Conservation (phyloP, 2,797 vertebrate genomes). For the Oreonectes daqikongensis region DNA sequence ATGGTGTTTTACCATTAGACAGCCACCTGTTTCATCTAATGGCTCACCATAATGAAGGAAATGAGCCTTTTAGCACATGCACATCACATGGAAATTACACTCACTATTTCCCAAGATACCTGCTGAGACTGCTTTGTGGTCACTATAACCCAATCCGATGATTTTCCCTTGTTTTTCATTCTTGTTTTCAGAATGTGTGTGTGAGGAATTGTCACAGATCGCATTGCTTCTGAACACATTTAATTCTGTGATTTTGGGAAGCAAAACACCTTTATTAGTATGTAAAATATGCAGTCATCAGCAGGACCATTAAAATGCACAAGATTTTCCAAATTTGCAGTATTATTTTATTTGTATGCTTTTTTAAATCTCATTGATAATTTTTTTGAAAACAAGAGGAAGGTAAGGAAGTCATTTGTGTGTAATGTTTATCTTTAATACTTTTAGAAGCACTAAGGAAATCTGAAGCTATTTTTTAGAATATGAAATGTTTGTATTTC, state of each 20-base stretch:
- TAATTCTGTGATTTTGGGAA: slow-evolving; percentile 53
- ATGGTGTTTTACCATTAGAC: slow-evolving; percentile 61
- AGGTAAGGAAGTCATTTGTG: neutral
- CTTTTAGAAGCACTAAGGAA: neutral
- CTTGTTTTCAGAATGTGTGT: neutral
- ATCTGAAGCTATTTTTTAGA: neutral
- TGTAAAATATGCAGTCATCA: neutral
- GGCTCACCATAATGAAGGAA: slow-evolving; percentile 52
- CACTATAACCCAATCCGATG: neutral
- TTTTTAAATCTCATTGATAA: neutral
- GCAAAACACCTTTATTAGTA: slow-evolving; percentile 3
- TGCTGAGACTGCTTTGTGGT: neutral
- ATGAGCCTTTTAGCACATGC: slow-evolving; percentile 24
- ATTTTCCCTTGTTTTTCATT: neutral
- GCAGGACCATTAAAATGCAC: neutral
- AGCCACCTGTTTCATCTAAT: slow-evolving; percentile 69
- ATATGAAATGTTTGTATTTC: neutral
- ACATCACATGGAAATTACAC: slow-evolving; percentile 56
- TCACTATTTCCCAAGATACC: slow-evolving; percentile 56
- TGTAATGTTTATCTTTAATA: neutral
- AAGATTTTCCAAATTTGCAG: no score
- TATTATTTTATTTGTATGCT: no score
- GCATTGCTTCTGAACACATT: no score
- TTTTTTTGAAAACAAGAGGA: neutral
- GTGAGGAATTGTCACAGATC: slow-evolving; percentile 5